A percentile compares a stretch with the other conserved stretches of the same genome.
phyloP scores from a whole-genome alignment of 1,140 invertebrate species.

The Drosophila bipectinata region DNA sequence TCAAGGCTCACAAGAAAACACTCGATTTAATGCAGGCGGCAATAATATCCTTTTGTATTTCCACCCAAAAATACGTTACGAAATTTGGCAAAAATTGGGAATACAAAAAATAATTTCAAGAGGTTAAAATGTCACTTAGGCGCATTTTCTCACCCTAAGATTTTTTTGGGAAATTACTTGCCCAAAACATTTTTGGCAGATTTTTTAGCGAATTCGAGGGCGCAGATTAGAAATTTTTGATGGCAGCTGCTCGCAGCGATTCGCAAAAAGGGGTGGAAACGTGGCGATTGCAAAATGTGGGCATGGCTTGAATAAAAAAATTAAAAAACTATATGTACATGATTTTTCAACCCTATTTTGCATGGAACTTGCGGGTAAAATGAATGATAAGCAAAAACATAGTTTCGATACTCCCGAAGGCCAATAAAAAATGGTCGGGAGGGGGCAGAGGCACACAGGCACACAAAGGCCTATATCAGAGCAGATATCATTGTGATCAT shows the following conservation, averaged over 20 bases:
- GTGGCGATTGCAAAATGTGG: conserved; percentile 40
- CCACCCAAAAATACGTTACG: conserved; percentile 65
- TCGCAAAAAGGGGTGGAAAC: conserved; percentile 67
- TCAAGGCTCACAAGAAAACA: conserved; percentile 37
- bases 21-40: conserved; percentile 58
- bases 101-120: conserved; percentile 37
- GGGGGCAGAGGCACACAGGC: conserved; percentile 18
- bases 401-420: conserved; percentile 40
- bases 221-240: conserved; percentile 38
- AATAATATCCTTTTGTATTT: conserved; percentile 45
- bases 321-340: conserved; percentile 22
- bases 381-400: conserved; percentile 57
- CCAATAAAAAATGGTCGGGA: conserved; percentile 57
- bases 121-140: conserved; percentile 80
- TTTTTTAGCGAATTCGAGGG: conserved; percentile 61
- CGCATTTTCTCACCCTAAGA: conserved; percentile 37
- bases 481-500: conserved; percentile 62
- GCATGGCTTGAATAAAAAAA: conserved; percentile 32
- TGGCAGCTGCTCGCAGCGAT: conserved; percentile 57
- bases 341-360: conserved; percentile 73
- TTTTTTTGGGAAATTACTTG: conserved; percentile 61
- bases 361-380: conserved; percentile 47
- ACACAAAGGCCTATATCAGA: conserved; percentile 24
- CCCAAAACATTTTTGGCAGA: conserved; percentile 19
- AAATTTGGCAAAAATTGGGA: conserved; percentile 16